Base-by-base conservation (phyloP, 2,113 vertebrate genomes). In the Vulpes ferrilata region DNA sequence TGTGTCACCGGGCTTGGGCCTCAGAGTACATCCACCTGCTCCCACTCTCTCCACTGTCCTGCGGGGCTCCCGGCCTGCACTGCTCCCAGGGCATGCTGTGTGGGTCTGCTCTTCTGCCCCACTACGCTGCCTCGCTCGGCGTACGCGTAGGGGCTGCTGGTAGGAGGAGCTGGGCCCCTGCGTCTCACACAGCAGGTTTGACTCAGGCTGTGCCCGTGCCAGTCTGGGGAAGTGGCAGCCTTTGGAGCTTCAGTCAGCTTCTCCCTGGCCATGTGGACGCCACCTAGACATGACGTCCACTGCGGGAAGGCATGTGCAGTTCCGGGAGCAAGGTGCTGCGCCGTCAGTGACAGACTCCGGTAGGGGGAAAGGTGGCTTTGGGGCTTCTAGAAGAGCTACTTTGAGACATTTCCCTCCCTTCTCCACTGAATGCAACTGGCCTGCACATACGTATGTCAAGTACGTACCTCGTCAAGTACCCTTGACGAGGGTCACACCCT, bases 201-300 rank as follows among this genome's bases (percentile, higher is more conserved):
- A 11, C 38, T 57, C 48, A 19, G 76, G 11, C 3, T 57, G 22
- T 25, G 8, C 30, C n/a, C 9, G 25, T 76, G 71, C 10, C 51
- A 32, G 16, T 25, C 23, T 78, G 57, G 51, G 53, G n/a, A 30
- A 78, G 60, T 19, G 38, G 27, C 35, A n/a, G 53, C 35, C 30
- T 65, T 30, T 53, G 23, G n/a, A 55, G 22, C 15, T 20, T 8
- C 11, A 20, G 74, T 15, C 11, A 20, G 74, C 11, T 27, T 55
- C 15, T 71, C 65, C 51, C 59, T 23, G 20, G 27, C 55, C 23
- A 55, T 60, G 27, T 30, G 38, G 19, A 80, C 13, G 38, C 43
- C 0, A 8, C 20, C n/a, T 30, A 7, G 0, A 22, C 10, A 20
- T 4, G 8, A 2, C 35, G 6, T n/a, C 55, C 8, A 1, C 23